Base-by-base conservation (phyloP, 2,888 invertebrate species). In the Nomada ruficornis region DNA sequence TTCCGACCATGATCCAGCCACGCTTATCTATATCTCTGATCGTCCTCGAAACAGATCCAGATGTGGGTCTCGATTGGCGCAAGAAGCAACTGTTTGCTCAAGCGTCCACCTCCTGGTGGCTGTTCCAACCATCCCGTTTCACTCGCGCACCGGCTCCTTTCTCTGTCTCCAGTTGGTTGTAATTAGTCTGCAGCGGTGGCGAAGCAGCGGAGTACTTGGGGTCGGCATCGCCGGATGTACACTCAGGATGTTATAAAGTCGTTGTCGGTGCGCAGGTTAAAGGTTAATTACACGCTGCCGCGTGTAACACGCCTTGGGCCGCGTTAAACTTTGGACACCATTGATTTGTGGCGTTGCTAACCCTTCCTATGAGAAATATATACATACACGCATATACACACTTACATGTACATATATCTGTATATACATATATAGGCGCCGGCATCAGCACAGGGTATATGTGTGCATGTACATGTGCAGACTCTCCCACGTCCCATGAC, bases 301-400 rank as follows among this genome's bases (percentile, higher is more conserved):
- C 81, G 88, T 89, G 86, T 90, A 89, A 88, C 88, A 84, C 82
- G 88, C 88, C 85, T 80, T 73, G 87, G 86, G 88, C 87, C 80
- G 86, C 86, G 87, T 90, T 89, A 88, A 92, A 92, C 91, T 92
- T 92, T 91, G 88, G 89, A 91, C 91, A 89, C 89, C 91, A 92
- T 91, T 91, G 91, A 92, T 92, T 92, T 91, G 91, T 91, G 89
- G 90, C 83, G 78, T 86, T 80, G 75, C 80, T 63, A 86, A 79
- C 75, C 78, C 80, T 76, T 67, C 69, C 82, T 75, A 75, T 82
- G 80, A 80, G 88, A 84, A 77, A 83, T 80, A 80, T 75, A 79
- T 55, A 65, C 36, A 73, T 23, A 20, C 18, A 54, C n/a, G 10
- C 54, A 62, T 26, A 73, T 23, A 20, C 18, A 54, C n/a, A 7